These are phyloP conservation scores for Aleiodes leptofemur DNA, from an alignment of 2,888 invertebrate species.

Conservation along the genomic window DNA sequence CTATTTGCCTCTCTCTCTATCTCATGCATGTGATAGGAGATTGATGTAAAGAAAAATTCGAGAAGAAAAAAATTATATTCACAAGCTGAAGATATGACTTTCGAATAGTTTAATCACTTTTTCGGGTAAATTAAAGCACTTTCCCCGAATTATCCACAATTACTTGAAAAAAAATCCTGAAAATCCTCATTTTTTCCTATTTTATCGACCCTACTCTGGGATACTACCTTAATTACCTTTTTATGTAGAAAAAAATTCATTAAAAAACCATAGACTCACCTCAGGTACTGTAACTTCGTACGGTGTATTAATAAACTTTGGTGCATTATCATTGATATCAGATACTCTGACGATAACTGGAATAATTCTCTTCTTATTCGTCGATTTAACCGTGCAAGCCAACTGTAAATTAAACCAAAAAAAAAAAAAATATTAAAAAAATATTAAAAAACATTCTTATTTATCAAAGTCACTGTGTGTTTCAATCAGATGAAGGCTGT, in stretches of 20 bases:
- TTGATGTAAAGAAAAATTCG: too few relatives aligned
- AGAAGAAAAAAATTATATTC: too few relatives aligned
- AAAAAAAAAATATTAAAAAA: conserved; percentile 2
- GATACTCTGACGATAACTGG: conserved; percentile 93
- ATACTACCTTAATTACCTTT: not conserved
- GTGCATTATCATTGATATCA: conserved; percentile 93
- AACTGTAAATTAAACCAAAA: conserved; percentile 77
- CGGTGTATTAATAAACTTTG: conserved; percentile 88
- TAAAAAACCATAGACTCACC: conserved; percentile 77
- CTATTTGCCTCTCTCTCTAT: too few relatives aligned
- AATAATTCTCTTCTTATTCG: conserved; percentile 88
- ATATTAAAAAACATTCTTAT: not conserved
- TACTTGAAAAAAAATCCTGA: too few relatives aligned
- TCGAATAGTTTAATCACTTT: too few relatives aligned
- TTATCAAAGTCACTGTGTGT: conserved; percentile 20
- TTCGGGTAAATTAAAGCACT: too few relatives aligned
- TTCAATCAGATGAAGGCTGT: conserved; percentile 3
- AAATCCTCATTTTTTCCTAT: too few relatives aligned
- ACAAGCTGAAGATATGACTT: too few relatives aligned
- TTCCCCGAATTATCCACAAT: too few relatives aligned
- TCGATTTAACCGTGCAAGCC: conserved; percentile 87
- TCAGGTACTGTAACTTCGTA: conserved; percentile 91
- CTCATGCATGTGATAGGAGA: too few relatives aligned
- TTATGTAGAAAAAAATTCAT: not conserved
- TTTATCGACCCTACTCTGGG: too few relatives aligned